These are phyloP conservation scores for Scopus umbretta DNA, from an alignment of 2,113 vertebrate genomes.

Conservation along the genomic window DNA sequence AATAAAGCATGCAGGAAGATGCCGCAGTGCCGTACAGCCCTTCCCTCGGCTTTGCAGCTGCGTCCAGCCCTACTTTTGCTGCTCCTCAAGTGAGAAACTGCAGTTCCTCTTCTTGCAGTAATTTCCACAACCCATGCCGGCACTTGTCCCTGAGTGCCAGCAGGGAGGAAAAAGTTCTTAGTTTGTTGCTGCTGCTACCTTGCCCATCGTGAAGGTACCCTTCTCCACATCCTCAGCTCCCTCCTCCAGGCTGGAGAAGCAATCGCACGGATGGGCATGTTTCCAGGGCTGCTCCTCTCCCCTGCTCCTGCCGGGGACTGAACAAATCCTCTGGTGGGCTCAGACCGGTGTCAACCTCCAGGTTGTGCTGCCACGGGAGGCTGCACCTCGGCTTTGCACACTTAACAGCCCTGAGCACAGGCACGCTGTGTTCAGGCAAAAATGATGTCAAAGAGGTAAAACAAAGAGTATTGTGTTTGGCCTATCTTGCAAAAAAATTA, in stretches of 20 bases:
- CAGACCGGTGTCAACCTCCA: rapidly evolving
- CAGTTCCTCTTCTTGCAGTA: not conserved
- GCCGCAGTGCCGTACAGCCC: not conserved
- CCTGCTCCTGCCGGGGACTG: not conserved
- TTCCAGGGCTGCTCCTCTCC: not conserved
- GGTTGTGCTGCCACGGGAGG: not conserved
- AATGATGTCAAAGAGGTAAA: slow-evolving; percentile 11
- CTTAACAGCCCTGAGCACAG: not conserved
- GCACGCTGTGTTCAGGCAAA: not conserved
- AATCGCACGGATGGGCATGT: not conserved
- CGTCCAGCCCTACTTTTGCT: not conserved
- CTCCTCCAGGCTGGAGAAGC: not conserved
- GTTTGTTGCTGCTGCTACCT: not conserved
- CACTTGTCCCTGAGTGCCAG: not conserved
- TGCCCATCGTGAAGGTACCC: rapidly evolving
- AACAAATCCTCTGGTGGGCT: not conserved
- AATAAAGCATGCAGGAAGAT: not conserved
- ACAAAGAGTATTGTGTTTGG: slow-evolving; percentile 43
- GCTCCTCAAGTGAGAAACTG: not conserved
- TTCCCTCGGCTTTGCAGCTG: not conserved
- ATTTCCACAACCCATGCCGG: rapidly evolving
- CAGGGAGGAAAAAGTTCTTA: not conserved
- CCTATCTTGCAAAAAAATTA: slow-evolving; percentile 56
- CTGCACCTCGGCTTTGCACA: not conserved
- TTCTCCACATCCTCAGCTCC: not conserved